These are phyloP conservation scores for Catajapyx aquilonaris DNA, from an alignment of 1,140 invertebrate species.

Conservation along the genomic window DNA sequence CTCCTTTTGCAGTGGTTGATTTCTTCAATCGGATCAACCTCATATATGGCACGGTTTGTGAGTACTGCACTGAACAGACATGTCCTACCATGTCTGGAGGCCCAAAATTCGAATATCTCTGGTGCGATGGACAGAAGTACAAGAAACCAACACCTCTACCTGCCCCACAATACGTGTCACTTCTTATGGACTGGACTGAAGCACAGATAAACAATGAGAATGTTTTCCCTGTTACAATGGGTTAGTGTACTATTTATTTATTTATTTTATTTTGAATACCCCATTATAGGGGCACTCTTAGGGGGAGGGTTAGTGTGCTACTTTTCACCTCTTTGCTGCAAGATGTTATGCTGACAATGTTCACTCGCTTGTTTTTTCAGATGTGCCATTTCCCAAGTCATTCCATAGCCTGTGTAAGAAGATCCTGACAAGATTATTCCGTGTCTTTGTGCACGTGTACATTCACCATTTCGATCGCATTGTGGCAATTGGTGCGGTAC, in stretches of 20 bases:
- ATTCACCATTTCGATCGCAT: slow-evolving; percentile 90
- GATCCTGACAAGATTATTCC: slow-evolving; percentile 72
- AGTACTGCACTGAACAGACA: slow-evolving; percentile 62
- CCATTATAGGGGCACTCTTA: too few relatives aligned
- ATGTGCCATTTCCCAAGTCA: slow-evolving; percentile 73
- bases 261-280: too few relatives aligned
- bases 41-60: slow-evolving; percentile 74
- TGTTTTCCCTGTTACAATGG: slow-evolving; percentile 58
- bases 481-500: slow-evolving; percentile 68
- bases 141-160: slow-evolving; percentile 76
- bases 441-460: slow-evolving; percentile 92
- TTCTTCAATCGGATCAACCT: slow-evolving; percentile 92
- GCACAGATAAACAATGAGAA: slow-evolving; percentile 78
- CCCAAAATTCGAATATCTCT: slow-evolving; percentile 72
- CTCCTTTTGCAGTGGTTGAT: slow-evolving; percentile 54
- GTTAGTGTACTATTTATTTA: too few relatives aligned
- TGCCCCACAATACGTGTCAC: slow-evolving; percentile 65
- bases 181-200: slow-evolving; percentile 91
- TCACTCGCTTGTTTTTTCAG: slow-evolving; percentile 25
- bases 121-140: slow-evolving; percentile 70
- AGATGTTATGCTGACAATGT: neutral
- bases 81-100: slow-evolving; percentile 89
- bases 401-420: slow-evolving; percentile 63
- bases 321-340: too few relatives aligned
- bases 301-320: too few relatives aligned